Evolutionary conservation across 2,888 invertebrate genomes (phyloP), one percentile per base, ranked within the genome.

Genomic region (Steinernema hermaphroditum): DNA sequence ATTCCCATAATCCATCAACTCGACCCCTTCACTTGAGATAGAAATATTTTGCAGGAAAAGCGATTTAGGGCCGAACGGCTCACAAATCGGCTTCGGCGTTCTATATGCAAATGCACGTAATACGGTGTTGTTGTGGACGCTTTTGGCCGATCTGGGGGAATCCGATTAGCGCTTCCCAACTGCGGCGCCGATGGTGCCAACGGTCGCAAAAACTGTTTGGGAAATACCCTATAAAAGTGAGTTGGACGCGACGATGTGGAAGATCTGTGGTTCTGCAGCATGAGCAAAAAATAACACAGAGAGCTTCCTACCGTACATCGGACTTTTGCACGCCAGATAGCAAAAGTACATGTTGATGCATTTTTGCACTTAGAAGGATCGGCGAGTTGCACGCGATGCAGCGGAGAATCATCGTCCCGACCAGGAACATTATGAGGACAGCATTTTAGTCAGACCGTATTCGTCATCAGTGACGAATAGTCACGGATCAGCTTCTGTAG

Each of bases 1-100:
- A 32, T 62, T 62, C 62, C 62, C 62, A 34, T 62, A 62, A 62
- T 62, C 62, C 50, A 50, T 50, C 50, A 50, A 22, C 62, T 29
- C 62, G 6, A 37, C 37, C 32, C 32, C 27, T 29, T 32, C 62
- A 62, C 62, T 62, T 29, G 29, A 32, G 62, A 34, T 6, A 8
- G 62, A 27, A 62, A 62, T 62, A n/a, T 62, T 62, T 62, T 62
- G 62, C 62, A 62, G 62, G 50, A 62, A 62, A 34, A 16, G 62
- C 29, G 62, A 62, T 62, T 62, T 62, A 62, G 62, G 62, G 62
- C 62, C 62, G 62, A 62, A 62, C 62, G 22, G 62, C 62, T 62
- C 46, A 14, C 62, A n/a, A 62, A 29, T 62, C 32, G 46, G 46
- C 34, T 32, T 29, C 6, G 6, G 62, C 34, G 62, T 62, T 62